A percentile compares a stretch with the other conserved stretches of the same genome.
Evolutionary conservation across 2,113 vertebrate species (phyloP).

Genomic region (Antigone vipio): DNA sequence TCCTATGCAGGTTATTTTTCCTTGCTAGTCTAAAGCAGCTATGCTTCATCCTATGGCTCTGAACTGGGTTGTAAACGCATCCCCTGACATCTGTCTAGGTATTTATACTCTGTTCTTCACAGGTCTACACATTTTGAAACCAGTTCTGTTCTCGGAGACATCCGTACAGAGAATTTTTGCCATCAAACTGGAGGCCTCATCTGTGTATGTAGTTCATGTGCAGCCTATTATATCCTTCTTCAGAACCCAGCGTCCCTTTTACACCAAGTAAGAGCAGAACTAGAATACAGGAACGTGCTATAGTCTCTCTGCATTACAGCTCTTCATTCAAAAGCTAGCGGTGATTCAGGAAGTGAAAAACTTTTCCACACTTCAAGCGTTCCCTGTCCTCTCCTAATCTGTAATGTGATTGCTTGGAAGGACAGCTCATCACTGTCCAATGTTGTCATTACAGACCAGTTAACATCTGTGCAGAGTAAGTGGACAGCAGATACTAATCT

Average conservation of each 20-base stretch:
- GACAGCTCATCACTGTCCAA: background rate
- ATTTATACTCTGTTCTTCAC: background rate
- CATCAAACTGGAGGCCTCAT: background rate
- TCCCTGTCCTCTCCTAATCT: background rate
- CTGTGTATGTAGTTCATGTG: background rate
- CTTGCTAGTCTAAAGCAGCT: background rate
- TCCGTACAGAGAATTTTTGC: background rate
- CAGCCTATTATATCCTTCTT: background rate
- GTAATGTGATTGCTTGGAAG: background rate
- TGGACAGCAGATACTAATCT: background rate
- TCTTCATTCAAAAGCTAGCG: background rate
- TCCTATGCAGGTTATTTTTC: background rate
- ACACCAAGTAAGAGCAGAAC: background rate
- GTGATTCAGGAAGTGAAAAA: background rate
- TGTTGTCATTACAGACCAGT: background rate
- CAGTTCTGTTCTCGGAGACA: background rate
- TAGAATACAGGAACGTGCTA: accelerated
- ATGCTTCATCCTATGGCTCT: background rate
- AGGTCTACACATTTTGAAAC: background rate
- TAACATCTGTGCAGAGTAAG: background rate
- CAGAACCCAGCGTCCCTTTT: background rate
- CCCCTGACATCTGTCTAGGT: background rate
- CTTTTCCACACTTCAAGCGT: background rate
- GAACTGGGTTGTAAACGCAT: background rate
- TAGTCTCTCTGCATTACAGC: background rate